These are phyloP conservation scores for Agrotis puta DNA, from an alignment of 2,888 invertebrate species.

Conservation along the genomic window DNA sequence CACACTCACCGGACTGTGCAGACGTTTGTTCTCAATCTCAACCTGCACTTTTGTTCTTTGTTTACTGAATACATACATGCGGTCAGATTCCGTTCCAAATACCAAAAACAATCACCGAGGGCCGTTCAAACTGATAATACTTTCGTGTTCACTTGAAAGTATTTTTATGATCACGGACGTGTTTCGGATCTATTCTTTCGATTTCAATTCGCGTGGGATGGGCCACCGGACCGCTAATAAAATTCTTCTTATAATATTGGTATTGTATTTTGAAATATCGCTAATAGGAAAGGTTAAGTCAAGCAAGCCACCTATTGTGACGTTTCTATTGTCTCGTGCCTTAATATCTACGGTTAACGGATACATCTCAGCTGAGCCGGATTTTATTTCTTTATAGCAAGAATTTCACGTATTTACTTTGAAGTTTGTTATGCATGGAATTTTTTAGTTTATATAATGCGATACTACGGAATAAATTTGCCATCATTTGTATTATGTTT, in stretches of 20 bases:
- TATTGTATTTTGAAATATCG: conserved; percentile 57
- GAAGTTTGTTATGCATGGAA: conserved; percentile 36
- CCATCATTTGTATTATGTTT: conserved; percentile 38
- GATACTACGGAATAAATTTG: conserved; percentile 49
- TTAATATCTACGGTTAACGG: conserved; percentile 34
- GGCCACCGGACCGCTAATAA: conserved; percentile 52
- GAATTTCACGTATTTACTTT: conserved; percentile 44
- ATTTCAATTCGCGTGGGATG: conserved; percentile 63
- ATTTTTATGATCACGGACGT: conserved; percentile 55
- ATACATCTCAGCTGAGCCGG: conserved; percentile 23
- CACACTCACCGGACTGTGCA: conserved; percentile 52
- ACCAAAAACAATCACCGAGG: conserved; percentile 35
- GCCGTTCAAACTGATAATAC: conserved; percentile 44
- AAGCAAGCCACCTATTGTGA: conserved; percentile 54
- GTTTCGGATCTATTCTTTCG: conserved; percentile 55
- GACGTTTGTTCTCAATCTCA: conserved; percentile 48
- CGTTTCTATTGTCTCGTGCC: conserved; percentile 51
- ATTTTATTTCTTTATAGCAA: conserved; percentile 35
- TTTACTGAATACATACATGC: conserved; percentile 24
- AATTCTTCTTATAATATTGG: conserved; percentile 55
- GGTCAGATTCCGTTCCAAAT: conserved; percentile 38
- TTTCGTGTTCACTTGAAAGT: conserved; percentile 60
- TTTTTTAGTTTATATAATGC: conserved; percentile 20
- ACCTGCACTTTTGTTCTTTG: conserved; percentile 46
- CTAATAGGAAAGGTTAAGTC: conserved; percentile 54